Evolutionary conservation across 2,888 invertebrate genomes (phyloP).

Genomic region (Ditylenchus weischeri): DNA sequence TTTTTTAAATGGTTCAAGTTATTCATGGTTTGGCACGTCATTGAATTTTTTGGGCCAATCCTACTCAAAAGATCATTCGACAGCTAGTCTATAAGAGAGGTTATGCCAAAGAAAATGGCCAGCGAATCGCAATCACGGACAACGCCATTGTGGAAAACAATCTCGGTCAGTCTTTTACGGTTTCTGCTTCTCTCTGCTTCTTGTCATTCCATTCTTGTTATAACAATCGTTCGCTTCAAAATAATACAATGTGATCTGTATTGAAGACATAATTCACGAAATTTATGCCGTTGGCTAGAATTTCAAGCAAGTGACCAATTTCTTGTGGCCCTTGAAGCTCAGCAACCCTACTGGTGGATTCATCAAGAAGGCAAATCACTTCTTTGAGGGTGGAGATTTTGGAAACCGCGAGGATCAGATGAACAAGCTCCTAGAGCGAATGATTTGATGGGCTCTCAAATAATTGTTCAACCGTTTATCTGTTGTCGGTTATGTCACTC

Average conservation of each 20-base stretch:
- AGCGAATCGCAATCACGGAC: conserved; percentile 86
- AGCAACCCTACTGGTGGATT: conserved; percentile 96
- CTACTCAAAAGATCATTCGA: conserved; percentile 90
- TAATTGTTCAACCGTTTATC: background rate
- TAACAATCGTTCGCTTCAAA: conserved; percentile 60
- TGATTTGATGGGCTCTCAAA: conserved; percentile 73
- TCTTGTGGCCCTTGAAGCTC: conserved; percentile 97
- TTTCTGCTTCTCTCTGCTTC: background rate
- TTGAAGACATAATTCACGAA: conserved; percentile 97
- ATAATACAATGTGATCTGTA: conserved; percentile 82
- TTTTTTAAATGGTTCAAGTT: too few species aligned
- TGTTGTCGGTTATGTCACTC: conserved; percentile 14
- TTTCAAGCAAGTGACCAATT: conserved; percentile 92
- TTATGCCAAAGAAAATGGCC: conserved; percentile 84
- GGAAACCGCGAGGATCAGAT: conserved; percentile 96
- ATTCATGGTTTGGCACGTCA: too few species aligned
- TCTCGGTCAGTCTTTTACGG: conserved; percentile 68
- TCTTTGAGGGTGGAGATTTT: conserved; percentile 98
- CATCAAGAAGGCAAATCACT: conserved; percentile 99
- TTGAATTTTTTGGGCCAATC: conserved; percentile 68
- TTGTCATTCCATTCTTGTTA: conserved; percentile 8
- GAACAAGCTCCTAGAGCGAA: conserved; percentile 87
- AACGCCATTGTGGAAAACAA: conserved; percentile 87
- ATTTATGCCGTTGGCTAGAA: conserved; percentile 79
- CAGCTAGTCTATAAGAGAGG: conserved; percentile 97